Percentiles rank a stretch among this genome's conserved stretches.
Conservation (phyloP, 2,888 invertebrate species). For the Stegana nigrithorax region DNA sequence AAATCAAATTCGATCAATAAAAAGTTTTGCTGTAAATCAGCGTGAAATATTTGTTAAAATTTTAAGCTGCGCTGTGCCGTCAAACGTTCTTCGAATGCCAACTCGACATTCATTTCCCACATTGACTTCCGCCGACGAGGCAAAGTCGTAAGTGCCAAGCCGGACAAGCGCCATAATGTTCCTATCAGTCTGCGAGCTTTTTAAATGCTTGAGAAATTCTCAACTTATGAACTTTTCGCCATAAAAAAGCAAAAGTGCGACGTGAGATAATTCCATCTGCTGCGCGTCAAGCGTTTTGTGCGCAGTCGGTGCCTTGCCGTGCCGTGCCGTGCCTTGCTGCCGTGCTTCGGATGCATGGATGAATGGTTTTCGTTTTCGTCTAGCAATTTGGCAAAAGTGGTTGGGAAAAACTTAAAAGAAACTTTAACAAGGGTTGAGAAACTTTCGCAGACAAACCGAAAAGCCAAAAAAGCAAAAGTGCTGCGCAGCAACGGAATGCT, state of each 20-base stretch:
- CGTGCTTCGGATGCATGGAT: too few species aligned
- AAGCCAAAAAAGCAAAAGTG: slow-evolving; percentile 46
- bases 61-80: too few species aligned
- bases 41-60: too few species aligned
- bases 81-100: too few species aligned
- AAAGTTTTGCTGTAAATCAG: too few species aligned
- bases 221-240: slow-evolving; percentile 41
- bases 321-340: too few species aligned
- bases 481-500: slow-evolving; percentile 17
- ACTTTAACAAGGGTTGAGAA: slow-evolving; percentile 16
- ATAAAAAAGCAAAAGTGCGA: slow-evolving; percentile 41
- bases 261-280: slow-evolving; percentile 50
- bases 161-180: slow-evolving; percentile 30
- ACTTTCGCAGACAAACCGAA: slow-evolving; percentile 39
- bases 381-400: slow-evolving; percentile 23
- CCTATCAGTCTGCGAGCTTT: slow-evolving; percentile 35
- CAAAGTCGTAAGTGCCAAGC: slow-evolving; percentile 26
- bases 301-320: too few species aligned
- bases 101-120: too few species aligned
- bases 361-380: slow-evolving; percentile 15
- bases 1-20: too few species aligned
- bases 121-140: neutral
- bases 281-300: too few species aligned
- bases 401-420: neutral
- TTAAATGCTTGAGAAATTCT: slow-evolving; percentile 46